phyloP scores from a whole-genome alignment of 2,113 vertebrate genomes.

The Thermophis baileyi region DNA sequence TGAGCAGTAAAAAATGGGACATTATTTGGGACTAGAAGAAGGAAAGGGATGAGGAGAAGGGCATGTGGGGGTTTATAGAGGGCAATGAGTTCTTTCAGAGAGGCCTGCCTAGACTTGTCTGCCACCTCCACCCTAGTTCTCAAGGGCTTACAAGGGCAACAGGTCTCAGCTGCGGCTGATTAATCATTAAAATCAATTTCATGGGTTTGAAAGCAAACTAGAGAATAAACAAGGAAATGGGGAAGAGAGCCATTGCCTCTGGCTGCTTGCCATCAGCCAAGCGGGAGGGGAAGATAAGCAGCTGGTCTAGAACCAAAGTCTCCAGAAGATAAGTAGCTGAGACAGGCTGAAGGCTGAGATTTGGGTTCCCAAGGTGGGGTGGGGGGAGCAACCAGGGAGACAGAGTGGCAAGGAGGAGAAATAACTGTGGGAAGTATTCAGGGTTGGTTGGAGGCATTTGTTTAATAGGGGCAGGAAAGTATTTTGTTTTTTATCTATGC shows the following conservation, averaged over 20 bases:
- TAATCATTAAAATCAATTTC: constrained; percentile 12
- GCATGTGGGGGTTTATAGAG: not conserved
- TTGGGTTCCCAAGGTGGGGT: not conserved
- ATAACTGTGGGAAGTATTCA: not conserved
- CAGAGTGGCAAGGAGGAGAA: not conserved
- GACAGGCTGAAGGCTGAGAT: not conserved
- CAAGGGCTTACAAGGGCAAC: not conserved
- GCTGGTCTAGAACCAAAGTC: not conserved
- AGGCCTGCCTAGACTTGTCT: not conserved
- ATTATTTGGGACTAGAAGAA: not conserved
- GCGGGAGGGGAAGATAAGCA: constrained; percentile 62
- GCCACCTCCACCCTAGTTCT: not conserved
- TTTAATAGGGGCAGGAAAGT: not conserved
- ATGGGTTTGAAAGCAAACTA: not conserved
- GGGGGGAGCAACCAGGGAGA: not conserved
- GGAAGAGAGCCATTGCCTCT: constrained; percentile 29
- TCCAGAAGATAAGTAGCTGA: not conserved
- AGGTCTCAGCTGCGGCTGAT: constrained; percentile 1
- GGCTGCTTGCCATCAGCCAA: constrained; percentile 82
- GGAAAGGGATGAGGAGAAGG: not conserved
- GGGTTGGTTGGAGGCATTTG: not conserved
- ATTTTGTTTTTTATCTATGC: not conserved
- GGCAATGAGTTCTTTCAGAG: not conserved
- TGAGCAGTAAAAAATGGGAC: not conserved
- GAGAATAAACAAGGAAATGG: constrained; percentile 12